Base-by-base conservation (phyloP, 92 coral and sea anemone genomes). In the Meandrina meandrites region DNA sequence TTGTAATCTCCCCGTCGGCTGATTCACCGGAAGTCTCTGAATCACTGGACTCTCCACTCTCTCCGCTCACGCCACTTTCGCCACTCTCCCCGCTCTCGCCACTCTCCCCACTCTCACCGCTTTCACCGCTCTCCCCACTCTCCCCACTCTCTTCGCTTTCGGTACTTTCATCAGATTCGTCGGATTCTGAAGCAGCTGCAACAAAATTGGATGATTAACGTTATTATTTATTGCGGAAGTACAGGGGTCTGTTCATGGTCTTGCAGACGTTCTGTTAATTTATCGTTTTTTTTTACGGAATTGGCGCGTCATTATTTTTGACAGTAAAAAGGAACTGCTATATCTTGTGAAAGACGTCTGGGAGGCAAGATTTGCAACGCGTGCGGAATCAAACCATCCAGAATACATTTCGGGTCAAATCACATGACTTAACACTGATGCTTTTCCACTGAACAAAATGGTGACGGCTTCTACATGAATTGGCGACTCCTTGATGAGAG, bases 101-200 rank as follows among this genome's bases (percentile, higher is more conserved):
- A 3, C 35, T 86, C 78, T 37, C 84, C 47, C 19, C 88, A 14
- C 35, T 76, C 88, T 10, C 88, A n/a, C 13, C 50, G 11, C 73
- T 83, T 51, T 21, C 76, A 0, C 30, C 70, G 14, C 74, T 84
- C 64, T 62, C 75, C 0, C 75, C 76, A 3, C 75, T 60, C 36
- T 86, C 89, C 0, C 78, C 89, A 14, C 79, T 79, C 28, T 83
- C 93, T 3, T 87, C 93, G 24, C 92, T 85, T 28, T 88, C 93
- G 0, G 75, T 92, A 12, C 56, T 75, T 0, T 92, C 88, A 3
- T 79, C 92, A 24, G 17, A 69, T 71, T 27, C 73, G 15, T 28
- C 80, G 35, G 83, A 47, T 12, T 81, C 90, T 54, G 83, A 16
- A 3, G 17, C 18, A 19, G 15, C 48, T 79, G 71, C 72, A 79